phyloP scores from a whole-genome alignment of 2,888 invertebrate genomes.

The Sarcophaga variegata region DNA sequence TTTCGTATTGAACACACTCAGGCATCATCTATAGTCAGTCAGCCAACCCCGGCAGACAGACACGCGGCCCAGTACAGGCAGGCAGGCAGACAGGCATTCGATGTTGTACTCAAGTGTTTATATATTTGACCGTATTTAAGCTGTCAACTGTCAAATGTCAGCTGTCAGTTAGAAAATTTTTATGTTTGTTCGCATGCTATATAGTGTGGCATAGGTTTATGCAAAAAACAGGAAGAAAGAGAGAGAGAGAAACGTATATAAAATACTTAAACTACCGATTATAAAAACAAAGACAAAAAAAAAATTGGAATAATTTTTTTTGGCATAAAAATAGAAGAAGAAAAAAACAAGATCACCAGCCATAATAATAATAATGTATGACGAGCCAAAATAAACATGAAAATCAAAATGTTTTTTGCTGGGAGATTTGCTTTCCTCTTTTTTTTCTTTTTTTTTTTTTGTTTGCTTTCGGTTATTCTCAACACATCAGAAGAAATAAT shows the following conservation, averaged over 20 bases:
- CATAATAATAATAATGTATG: conserved; percentile 36
- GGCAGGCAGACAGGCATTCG: no score
- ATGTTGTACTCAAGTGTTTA: conserved; percentile 49
- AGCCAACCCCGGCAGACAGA: no score
- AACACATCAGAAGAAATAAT: conserved; percentile 42
- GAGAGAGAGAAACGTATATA: conserved; percentile 3
- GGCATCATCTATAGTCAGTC: no score
- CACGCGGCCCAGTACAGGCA: no score
- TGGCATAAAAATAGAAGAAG: neutral
- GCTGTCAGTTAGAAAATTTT: conserved; percentile 66
- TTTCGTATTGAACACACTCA: conserved; percentile 11
- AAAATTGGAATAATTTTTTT: conserved; percentile 10
- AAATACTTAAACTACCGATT: conserved; percentile 16
- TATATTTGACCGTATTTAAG: conserved; percentile 70
- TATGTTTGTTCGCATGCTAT: neutral
- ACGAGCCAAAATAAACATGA: conserved; percentile 35
- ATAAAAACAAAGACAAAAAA: conserved; percentile 17
- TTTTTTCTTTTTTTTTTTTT: no score
- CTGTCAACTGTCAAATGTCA: conserved; percentile 72
- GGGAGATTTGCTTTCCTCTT: no score
- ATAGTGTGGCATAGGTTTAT: neutral
- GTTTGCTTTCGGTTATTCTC: neutral
- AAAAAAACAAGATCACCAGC: conserved; percentile 40
- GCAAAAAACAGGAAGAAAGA: no score
- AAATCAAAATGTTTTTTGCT: neutral